Conservation (phyloP, 2,888 invertebrate genomes). For the Pelosia muscerda region DNA sequence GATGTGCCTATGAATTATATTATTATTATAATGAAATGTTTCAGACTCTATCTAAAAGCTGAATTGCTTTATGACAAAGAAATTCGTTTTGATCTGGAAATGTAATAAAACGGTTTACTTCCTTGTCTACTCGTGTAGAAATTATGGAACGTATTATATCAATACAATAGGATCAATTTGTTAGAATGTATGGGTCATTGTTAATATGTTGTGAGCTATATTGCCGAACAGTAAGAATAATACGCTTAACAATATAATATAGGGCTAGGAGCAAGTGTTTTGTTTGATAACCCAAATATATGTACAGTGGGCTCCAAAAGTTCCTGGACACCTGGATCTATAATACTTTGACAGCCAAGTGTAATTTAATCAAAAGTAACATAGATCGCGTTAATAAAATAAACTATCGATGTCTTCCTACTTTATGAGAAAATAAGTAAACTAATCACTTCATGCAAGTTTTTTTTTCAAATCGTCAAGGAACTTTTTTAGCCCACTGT, state of each 20-base stretch:
- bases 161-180: neutral
- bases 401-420: no score
- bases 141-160: conserved; percentile 1
- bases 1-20: conserved; percentile 41
- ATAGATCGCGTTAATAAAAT: no score
- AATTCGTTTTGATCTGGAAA: conserved; percentile 14
- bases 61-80: conserved; percentile 17
- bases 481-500: no score
- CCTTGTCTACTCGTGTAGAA: conserved; percentile 6
- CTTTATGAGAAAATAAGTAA: no score
- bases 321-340: no score
- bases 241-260: neutral
- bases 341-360: no score
- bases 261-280: neutral
- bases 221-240: neutral
- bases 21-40: conserved; percentile 36
- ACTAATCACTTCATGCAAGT: no score
- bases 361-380: no score
- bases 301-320: no score
- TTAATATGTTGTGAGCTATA: neutral
- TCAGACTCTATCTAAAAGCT: conserved; percentile 6
- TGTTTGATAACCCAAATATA: neutral
- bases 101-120: conserved; percentile 12
- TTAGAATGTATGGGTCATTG: neutral
- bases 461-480: no score